Evolutionary conservation across 2,797 vertebrate species (phyloP), one percentile per base, ranked within the genome.

Genomic region (Enteromius paludinosus): DNA sequence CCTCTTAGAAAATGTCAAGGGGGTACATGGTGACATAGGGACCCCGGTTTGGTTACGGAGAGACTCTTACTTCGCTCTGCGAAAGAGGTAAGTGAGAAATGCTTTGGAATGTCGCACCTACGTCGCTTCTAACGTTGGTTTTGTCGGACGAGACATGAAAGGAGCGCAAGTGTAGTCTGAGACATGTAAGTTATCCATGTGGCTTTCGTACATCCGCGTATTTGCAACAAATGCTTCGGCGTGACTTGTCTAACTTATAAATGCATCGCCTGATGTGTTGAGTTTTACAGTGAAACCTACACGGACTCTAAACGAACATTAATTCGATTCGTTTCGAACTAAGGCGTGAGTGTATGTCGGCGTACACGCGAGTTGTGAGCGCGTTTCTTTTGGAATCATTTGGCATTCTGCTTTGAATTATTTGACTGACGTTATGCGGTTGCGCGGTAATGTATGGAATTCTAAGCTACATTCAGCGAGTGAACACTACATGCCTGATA

Each of bases 81-180:
- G 88, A 64, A 85, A 89, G 87, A 93, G 94, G 94, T 95, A 92
- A 93, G 93, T 89, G 80, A 64, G 68, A 54, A 73, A 78, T 85
- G 79, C 85, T 87, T 86, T 70, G 78, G 65, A 73, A 77, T 86
- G 66, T 83, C 65, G 54, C 66, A 64, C 78, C 23, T 43, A 49
- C 64, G 62, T 61, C 71, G 71, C 11, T 69, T 62, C 33, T 59
- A 77, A 62, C n/a, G 70, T 75, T 38, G 52, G 49, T 62, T 73
- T 74, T 25, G 70, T 59, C 20, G 52, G 14, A 64, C 15, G 43
- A 35, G 25, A 79, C 62, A 41, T 30, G 68, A 62, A 78, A 49
- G 5, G 41, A 83, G 18, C 59, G 59, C 70, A 81, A 77, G 20
- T 68, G 69, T 45, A 64, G 8, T 52, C 61, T 41, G 82, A 30